A percentile compares a stretch with the other conserved stretches of the same genome.
Evolutionary conservation across 53 echinoderm and acorn worm species (phyloP).

Genomic region (Antedon mediterranea): DNA sequence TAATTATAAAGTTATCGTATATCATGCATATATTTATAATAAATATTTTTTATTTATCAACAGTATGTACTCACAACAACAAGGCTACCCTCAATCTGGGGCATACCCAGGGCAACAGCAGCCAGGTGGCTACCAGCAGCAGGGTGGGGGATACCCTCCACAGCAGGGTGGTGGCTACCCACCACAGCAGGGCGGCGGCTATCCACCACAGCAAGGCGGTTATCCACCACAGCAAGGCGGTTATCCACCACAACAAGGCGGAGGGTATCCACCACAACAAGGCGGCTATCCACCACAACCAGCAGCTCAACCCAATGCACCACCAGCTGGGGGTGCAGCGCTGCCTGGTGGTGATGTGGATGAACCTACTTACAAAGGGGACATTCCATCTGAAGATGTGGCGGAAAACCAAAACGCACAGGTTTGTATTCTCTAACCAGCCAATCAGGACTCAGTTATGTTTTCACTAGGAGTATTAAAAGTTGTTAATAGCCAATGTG

Average conservation of each 20-base stretch:
- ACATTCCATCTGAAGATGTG: conserved; percentile 43
- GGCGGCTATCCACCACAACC: background rate
- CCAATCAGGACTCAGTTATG: too few relatives aligned
- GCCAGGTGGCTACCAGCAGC: background rate
- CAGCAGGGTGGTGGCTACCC: conserved; percentile 6
- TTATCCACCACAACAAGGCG: conserved; percentile 13
- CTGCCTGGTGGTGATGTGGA: conserved; percentile 3
- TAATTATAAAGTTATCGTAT: too few relatives aligned
- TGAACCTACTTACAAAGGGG: conserved; percentile 35
- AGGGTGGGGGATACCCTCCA: background rate
- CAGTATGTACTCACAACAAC: conserved; percentile 10
- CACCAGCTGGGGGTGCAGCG: background rate
- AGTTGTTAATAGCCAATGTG: too few relatives aligned
- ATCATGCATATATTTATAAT: too few relatives aligned
- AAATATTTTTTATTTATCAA: too few relatives aligned
- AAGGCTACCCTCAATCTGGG: conserved; percentile 7
- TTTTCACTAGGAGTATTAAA: too few relatives aligned
- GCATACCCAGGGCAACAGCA: conserved; percentile 8
- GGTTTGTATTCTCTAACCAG: too few relatives aligned
- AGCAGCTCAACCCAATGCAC: background rate
- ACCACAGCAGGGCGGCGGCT: conserved; percentile 4
- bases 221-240: background rate
- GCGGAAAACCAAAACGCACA: conserved; percentile 35
- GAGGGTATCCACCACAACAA: conserved; percentile 19
- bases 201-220: conserved; percentile 9